These are phyloP conservation scores for Peucedramus taeniatus DNA, from an alignment of 2,113 vertebrate genomes.

Conservation along the genomic window DNA sequence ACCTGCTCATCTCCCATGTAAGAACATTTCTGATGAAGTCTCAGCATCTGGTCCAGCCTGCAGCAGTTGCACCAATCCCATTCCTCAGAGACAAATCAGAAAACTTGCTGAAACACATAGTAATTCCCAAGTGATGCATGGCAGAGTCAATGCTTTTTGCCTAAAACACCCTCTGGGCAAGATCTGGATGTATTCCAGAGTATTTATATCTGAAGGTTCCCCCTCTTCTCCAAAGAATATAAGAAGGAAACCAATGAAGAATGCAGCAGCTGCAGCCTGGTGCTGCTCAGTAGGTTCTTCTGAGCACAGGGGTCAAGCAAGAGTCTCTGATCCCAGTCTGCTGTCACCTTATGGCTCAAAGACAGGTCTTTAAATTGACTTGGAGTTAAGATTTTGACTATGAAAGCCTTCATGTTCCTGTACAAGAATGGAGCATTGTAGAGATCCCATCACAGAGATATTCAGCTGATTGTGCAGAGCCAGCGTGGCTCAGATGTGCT, in stretches of 20 bases:
- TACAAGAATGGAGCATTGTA: background rate
- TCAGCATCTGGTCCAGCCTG: background rate
- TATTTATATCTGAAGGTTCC: background rate
- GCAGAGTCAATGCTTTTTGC: background rate
- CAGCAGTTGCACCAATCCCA: background rate
- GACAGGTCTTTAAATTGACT: background rate
- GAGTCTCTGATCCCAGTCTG: background rate
- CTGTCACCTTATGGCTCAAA: background rate
- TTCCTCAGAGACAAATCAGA: background rate
- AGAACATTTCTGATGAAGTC: background rate
- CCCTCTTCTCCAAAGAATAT: background rate
- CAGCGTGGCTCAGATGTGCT: accelerated
- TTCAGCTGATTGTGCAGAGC: background rate
- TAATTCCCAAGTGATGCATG: background rate
- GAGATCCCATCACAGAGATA: background rate
- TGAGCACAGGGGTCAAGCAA: background rate
- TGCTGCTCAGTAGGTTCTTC: background rate
- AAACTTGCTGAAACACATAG: background rate
- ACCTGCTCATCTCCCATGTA: background rate
- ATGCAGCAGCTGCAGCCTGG: background rate
- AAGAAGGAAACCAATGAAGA: background rate
- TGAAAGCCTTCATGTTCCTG: background rate
- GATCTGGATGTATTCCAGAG: background rate
- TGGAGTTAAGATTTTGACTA: background rate
- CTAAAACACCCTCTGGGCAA: background rate